phyloP scores from a whole-genome alignment of 2,113 vertebrate genomes.

The Pterocles burchelli region DNA sequence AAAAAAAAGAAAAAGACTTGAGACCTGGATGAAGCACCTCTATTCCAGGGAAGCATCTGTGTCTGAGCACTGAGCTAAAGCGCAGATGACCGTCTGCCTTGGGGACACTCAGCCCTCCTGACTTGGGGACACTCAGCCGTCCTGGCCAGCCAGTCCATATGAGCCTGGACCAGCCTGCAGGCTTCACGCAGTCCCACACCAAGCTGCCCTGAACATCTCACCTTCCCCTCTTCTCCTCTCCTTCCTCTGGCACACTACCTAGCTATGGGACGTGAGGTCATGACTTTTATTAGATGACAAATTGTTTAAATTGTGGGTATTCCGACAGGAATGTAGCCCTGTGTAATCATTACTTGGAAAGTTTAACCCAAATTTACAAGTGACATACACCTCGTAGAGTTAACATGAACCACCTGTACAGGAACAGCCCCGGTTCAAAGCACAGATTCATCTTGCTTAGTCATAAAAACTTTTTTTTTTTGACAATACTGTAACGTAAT shows the following conservation, averaged over 20 bases:
- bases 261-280: background rate
- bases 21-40: background rate
- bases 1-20: background rate
- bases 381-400: background rate
- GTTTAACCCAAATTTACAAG: background rate
- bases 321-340: background rate
- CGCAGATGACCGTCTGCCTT: background rate
- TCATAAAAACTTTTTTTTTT: conserved; percentile 32
- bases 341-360: background rate
- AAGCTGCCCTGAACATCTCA: background rate
- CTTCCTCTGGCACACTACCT: background rate
- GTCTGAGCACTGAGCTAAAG: background rate
- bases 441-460: conserved; percentile 31
- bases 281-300: background rate
- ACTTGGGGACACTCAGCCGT: conserved; percentile 40
- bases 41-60: background rate
- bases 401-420: background rate
- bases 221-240: background rate
- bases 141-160: rapidly evolving
- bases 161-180: background rate
- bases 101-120: conserved; percentile 38
- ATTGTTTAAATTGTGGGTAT: background rate
- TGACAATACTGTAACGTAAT: conserved; percentile 33
- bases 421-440: conserved; percentile 25
- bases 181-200: conserved; percentile 17